phyloP scores from a whole-genome alignment of 2,113 vertebrate genomes.

The Pachypanchax playfairii region DNA sequence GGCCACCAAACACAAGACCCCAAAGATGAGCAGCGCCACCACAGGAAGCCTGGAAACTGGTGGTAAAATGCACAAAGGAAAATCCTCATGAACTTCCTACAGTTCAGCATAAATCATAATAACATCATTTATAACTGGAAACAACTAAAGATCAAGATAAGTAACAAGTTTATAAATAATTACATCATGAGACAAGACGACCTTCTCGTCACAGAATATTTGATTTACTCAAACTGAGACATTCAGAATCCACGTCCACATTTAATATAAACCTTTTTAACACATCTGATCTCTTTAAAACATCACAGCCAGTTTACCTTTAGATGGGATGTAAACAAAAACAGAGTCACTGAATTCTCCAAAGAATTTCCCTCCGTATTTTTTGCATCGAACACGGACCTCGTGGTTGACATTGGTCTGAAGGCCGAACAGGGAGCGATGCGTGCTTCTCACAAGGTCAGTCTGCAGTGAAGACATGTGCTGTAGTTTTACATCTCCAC shows the following conservation, averaged over 20 bases:
- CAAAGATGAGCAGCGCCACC: conserved; percentile 84
- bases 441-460: conserved; percentile 73
- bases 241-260: too few relatives aligned
- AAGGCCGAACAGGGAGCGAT: conserved; percentile 84
- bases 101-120: background rate
- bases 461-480: conserved; percentile 68
- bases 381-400: conserved; percentile 85
- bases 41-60: conserved; percentile 85
- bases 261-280: background rate
- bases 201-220: too few relatives aligned
- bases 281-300: background rate
- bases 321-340: conserved; percentile 71
- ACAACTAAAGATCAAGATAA: too few relatives aligned
- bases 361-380: conserved; percentile 79
- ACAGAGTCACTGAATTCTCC: conserved; percentile 89
- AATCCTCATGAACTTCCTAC: background rate
- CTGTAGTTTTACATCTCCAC: too few relatives aligned
- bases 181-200: too few relatives aligned
- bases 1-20: conserved; percentile 79
- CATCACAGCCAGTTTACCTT: conserved; percentile 57
- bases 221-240: too few relatives aligned
- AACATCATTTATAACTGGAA: background rate
- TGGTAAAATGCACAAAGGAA: background rate
- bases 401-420: conserved; percentile 85
- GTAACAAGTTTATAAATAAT: too few relatives aligned